Conservation (phyloP, 2,797 vertebrate genomes). For the Hydrophis major region DNA sequence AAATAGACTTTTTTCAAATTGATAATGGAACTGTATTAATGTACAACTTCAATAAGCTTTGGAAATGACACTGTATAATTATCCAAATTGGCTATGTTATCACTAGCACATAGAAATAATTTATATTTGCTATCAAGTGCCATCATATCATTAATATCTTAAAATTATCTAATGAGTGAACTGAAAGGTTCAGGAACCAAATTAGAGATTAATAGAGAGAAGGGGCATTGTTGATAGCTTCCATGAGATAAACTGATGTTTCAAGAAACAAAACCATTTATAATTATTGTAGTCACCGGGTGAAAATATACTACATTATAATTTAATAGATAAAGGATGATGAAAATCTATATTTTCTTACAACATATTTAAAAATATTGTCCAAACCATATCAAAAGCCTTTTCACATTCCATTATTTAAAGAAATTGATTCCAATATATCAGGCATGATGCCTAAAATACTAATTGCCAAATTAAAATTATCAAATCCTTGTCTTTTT, state of each 20-base stretch:
- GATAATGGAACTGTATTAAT: neutral
- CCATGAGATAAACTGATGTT: neutral
- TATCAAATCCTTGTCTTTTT: neutral
- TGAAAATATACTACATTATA: neutral
- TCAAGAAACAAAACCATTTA: neutral
- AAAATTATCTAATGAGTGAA: neutral
- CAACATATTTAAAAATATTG: neutral
- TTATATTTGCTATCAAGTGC: neutral
- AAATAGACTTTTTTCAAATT: neutral
- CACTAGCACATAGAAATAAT: neutral
- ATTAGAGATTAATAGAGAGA: neutral
- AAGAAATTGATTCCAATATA: neutral
- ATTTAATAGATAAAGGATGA: neutral
- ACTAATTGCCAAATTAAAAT: neutral
- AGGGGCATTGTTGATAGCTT: neutral
- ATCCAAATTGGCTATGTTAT: neutral
- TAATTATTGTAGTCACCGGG: neutral
- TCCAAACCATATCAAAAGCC: neutral
- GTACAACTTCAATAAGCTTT: neutral
- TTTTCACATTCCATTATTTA: neutral
- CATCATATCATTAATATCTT: neutral
- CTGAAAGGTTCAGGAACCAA: neutral
- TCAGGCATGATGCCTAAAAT: neutral
- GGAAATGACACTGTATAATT: neutral
- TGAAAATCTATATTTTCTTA: neutral